A percentile compares a stretch with the other conserved stretches of the same genome.
Evolutionary conservation across 1,140 invertebrate species (phyloP).

Genomic region (Patella vulgata): DNA sequence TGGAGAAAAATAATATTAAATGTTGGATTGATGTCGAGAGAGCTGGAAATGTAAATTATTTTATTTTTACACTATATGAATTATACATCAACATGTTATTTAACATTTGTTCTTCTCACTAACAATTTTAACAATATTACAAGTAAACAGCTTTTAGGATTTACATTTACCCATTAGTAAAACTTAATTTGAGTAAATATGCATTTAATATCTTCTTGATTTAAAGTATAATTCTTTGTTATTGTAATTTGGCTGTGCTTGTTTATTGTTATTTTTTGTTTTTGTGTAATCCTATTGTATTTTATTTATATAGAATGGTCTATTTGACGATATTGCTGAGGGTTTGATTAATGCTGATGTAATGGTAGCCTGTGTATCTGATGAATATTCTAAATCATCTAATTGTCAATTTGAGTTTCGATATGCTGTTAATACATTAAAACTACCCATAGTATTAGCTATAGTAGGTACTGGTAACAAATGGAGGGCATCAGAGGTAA

Average conservation of each 20-base stretch:
- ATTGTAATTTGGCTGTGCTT: too few relatives aligned
- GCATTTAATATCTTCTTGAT: too few relatives aligned
- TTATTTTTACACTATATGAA: neutral
- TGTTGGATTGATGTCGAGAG: constrained; percentile 65
- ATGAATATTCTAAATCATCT: constrained; percentile 54
- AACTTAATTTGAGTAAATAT: too few relatives aligned
- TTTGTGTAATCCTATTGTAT: too few relatives aligned
- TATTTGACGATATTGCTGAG: constrained; percentile 60
- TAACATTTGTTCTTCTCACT: neutral
- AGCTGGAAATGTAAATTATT: constrained; percentile 49
- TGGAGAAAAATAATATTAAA: constrained; percentile 54
- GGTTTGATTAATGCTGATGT: constrained; percentile 54
- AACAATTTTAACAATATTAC: neutral
- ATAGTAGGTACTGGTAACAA: constrained; percentile 53
- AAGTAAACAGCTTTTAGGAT: too few relatives aligned
- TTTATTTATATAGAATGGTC: constrained; percentile 41
- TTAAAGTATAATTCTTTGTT: too few relatives aligned
- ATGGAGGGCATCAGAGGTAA: constrained; percentile 59
- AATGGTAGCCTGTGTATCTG: constrained; percentile 58
- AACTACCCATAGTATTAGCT: constrained; percentile 52
- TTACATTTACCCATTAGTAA: too few relatives aligned
- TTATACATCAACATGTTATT: neutral
- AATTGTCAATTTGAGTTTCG: constrained; percentile 57
- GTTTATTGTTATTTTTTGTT: too few relatives aligned
- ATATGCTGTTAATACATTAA: constrained; percentile 53